Evolutionary conservation across 2,797 vertebrate species (phyloP), one percentile per base, ranked within the genome.

Genomic region (Sternarchorhynchus goeldii): DNA sequence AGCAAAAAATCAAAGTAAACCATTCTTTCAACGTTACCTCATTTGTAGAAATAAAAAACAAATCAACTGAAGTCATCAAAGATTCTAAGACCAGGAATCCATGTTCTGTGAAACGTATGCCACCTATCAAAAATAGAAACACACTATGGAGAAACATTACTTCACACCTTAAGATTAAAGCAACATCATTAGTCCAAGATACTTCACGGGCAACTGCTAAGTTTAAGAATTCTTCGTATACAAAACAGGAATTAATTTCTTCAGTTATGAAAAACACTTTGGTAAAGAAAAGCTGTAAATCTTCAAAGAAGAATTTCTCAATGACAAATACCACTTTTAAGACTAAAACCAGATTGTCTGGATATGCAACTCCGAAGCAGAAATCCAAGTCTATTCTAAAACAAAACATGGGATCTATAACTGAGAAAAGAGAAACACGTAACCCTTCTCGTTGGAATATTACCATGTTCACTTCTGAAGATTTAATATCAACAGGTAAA

Each of bases 401-500:
- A 31, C 2, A 55, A 56, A 32, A 68, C 4, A 68, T 3, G 10
- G 16, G 18, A 55, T 70, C 25, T 68, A 29, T 45, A 68, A 18
- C 21, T 70, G 29, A 70, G 29, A 55, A 6, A 32, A 70, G 2
- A 1, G 12, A 56, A 56, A 32, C 50, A n/a, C 67, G 2, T 6
- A 32, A 36, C n/a, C 56, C 18, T 4, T 56, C 45, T 55, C 6
- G 18, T 55, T 5, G 29, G 45, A 70, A 70, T 55, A 18, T 55
- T 31, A 55, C 25, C 16, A 55, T n/a, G 17, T 56, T 29, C n/a
- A n/a, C 41, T 53, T 32, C 2, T 34, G 18, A 56, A n/a, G 65
- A 68, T 50, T 50, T 50, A 12, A 50, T 12, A 68, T 7, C 65
- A 67, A 45, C 39, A 68, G 67, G 67, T 56, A 70, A 70, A 8